These are phyloP conservation scores for Etheostoma perlongum DNA, from an alignment of 2,797 vertebrate genomes.

Conservation along the genomic window DNA sequence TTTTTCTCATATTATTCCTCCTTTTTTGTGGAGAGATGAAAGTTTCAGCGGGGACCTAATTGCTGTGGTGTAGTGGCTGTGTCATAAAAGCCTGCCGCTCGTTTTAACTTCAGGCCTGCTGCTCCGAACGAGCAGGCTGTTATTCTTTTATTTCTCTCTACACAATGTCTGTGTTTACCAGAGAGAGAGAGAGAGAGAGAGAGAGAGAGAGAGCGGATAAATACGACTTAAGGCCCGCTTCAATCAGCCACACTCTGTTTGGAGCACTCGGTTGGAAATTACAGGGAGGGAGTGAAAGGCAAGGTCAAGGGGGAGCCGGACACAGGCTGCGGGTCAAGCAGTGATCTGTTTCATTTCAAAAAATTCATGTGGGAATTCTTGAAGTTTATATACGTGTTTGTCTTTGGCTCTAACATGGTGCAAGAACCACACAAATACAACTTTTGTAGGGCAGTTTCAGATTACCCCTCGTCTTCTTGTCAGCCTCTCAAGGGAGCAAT, in stretches of 20 bases:
- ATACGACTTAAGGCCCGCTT: constrained; percentile 61
- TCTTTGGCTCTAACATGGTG: constrained; percentile 29
- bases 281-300: constrained; percentile 68
- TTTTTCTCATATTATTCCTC: constrained; percentile 69
- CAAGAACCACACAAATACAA: constrained; percentile 52
- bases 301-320: constrained; percentile 64
- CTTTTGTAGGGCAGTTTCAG: constrained; percentile 57
- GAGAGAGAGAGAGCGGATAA: constrained; percentile 50
- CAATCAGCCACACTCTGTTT: constrained; percentile 58
- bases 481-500: constrained; percentile 45
- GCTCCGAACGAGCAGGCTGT: constrained; percentile 72
- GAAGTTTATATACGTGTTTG: constrained; percentile 49
- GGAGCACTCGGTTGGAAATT: constrained; percentile 67
- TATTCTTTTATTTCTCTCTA: constrained; percentile 80
- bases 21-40: constrained; percentile 86
- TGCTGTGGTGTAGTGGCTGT: constrained; percentile 83
- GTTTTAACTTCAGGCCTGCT: constrained; percentile 78
- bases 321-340: constrained; percentile 64
- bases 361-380: constrained; percentile 61
- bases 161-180: constrained; percentile 81
- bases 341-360: constrained; percentile 56
- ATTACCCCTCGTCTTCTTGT: constrained; percentile 44
- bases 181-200: constrained; percentile 50
- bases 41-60: constrained; percentile 84
- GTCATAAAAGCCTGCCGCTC: constrained; percentile 78